Conservation (phyloP, 1,140 invertebrate species). For the Formica exsecta region DNA sequence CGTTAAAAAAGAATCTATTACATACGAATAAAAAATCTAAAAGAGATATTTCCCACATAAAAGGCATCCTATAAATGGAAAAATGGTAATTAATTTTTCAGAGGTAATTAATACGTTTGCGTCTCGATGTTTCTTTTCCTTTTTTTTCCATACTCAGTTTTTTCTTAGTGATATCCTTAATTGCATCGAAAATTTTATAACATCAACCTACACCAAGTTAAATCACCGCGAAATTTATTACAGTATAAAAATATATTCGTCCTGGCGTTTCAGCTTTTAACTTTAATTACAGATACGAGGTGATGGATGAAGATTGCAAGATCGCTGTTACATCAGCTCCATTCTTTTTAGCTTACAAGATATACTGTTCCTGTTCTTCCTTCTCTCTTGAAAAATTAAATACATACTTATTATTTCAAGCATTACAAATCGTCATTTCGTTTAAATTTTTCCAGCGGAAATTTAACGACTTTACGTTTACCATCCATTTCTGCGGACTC, state of each 20-base stretch:
- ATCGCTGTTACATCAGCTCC: background rate
- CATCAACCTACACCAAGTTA: background rate
- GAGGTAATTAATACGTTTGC: background rate
- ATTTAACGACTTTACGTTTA: background rate
- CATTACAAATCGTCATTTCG: background rate
- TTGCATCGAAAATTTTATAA: slow-evolving; percentile 36
- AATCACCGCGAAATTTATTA: slow-evolving; percentile 30
- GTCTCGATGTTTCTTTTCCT: background rate
- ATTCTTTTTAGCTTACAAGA: slow-evolving; percentile 6
- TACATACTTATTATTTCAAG: background rate
- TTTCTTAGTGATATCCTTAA: slow-evolving; percentile 25
- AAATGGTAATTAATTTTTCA: slow-evolving; percentile 40
- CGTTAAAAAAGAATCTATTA: background rate
- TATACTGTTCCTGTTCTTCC: background rate
- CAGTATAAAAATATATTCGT: background rate
- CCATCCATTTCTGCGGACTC: background rate
- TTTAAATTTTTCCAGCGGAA: background rate
- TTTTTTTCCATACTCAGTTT: background rate
- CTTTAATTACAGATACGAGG: background rate
- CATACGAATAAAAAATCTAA: background rate
- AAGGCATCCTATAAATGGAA: too few species aligned
- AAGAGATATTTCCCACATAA: background rate
- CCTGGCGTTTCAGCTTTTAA: background rate
- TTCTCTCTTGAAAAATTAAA: background rate
- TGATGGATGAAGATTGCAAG: background rate